phyloP scores from a whole-genome alignment of 1,140 invertebrate species.

The Danaus plexippus region DNA sequence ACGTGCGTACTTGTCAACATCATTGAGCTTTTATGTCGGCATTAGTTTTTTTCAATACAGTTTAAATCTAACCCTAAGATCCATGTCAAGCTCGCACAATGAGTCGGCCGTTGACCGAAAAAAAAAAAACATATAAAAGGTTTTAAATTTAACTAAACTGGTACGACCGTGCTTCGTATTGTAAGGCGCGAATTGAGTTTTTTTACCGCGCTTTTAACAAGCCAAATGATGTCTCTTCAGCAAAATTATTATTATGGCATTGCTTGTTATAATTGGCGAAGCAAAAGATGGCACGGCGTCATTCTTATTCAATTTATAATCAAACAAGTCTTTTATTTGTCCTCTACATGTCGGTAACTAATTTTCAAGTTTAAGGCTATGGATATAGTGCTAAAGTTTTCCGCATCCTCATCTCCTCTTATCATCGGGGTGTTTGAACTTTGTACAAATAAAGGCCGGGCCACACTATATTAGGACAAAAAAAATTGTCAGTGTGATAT shows the following conservation, averaged over 20 bases:
- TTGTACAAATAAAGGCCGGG: constrained; percentile 17
- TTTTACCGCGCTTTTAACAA: constrained; percentile 14
- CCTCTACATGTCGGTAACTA: too few species aligned
- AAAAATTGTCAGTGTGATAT: too few species aligned
- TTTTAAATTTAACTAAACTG: too few species aligned
- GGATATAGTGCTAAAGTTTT: constrained; percentile 19
- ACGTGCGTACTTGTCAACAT: constrained; percentile 24
- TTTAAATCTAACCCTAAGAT: constrained; percentile 45
- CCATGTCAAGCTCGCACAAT: constrained; percentile 52
- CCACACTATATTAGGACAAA: constrained; percentile 3
- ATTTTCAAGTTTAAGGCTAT: constrained; percentile 22
- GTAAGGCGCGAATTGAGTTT: constrained; percentile 6
- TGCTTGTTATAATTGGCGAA: background rate
- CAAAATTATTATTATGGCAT: constrained; percentile 3
- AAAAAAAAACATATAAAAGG: constrained; percentile 39
- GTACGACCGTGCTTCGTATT: constrained; percentile 3
- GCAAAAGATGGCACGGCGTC: constrained; percentile 3
- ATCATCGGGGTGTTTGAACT: constrained; percentile 31
- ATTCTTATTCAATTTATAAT: too few species aligned
- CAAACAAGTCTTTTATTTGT: too few species aligned
- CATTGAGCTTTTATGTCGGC: constrained; percentile 16
- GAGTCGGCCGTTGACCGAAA: constrained; percentile 61
- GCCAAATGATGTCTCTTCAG: background rate
- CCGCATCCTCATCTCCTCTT: constrained; percentile 23
- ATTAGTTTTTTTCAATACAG: constrained; percentile 18